Percentiles rank a stretch among this genome's conserved stretches.
Conservation (phyloP, 64 coral and sea anemone genomes). For the Orbicella faveolata region DNA sequence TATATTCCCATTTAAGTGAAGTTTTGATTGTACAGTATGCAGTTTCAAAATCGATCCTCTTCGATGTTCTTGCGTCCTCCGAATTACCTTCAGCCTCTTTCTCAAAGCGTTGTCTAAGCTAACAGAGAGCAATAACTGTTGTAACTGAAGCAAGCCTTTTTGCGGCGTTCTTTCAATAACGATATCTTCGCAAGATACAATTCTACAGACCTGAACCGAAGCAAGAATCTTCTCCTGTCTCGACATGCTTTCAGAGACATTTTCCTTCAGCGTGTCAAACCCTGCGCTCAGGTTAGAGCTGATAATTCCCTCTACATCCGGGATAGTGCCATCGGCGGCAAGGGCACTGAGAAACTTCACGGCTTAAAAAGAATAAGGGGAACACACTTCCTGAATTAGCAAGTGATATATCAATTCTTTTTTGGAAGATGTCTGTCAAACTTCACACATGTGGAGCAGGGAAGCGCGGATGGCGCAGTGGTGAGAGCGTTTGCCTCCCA, state of each 20-base stretch:
- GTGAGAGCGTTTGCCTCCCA: too few species aligned
- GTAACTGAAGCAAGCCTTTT: neutral
- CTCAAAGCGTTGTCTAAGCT: too few species aligned
- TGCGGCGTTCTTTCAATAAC: neutral
- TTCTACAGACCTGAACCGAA: slow-evolving; percentile 66
- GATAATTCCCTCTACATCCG: slow-evolving; percentile 84
- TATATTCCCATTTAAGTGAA: too few species aligned
- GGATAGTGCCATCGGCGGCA: slow-evolving; percentile 90
- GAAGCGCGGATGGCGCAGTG: too few species aligned
- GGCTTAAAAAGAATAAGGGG: slow-evolving; percentile 39
- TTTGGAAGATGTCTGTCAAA: too few species aligned
- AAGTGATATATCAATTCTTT: too few species aligned
- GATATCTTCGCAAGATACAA: neutral
- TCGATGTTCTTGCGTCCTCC: too few species aligned
- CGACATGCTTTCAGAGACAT: slow-evolving; percentile 63
- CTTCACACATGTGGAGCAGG: too few species aligned
- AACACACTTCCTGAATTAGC: neutral
- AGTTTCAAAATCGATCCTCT: too few species aligned
- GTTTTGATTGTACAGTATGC: too few species aligned
- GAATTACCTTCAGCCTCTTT: too few species aligned
- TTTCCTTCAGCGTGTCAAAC: slow-evolving; percentile 77
- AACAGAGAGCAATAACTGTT: neutral
- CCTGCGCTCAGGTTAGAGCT: slow-evolving; percentile 64
- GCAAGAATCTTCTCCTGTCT: slow-evolving; percentile 78
- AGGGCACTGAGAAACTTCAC: slow-evolving; percentile 94